Evolutionary conservation across 2,113 vertebrate genomes (phyloP), one percentile per base, ranked within the genome.

Genomic region (Proteles cristata): DNA sequence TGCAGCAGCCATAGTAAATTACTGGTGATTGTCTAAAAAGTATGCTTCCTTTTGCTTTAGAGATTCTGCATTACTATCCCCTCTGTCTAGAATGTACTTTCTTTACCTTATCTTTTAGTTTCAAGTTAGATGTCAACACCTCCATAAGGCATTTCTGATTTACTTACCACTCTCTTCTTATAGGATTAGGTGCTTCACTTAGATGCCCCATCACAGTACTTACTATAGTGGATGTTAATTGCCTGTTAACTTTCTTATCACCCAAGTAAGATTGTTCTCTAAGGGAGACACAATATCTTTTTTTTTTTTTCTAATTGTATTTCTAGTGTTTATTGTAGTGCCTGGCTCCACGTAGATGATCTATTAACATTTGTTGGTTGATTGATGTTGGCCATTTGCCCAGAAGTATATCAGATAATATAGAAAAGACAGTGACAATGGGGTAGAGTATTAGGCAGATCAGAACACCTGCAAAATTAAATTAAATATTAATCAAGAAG

Each of bases 401-500:
- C 63, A 88, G 43, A 90, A 80, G 77, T 3, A 12, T 93, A 10
- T 87, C 17, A 33, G 33, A 31, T 81, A 84, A 58, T 33, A 80
- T 21, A 43, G 21, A 58, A 85, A 90, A 81, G n/a, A 50, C 45
- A 15, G 33, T 79, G 55, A 65, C 76, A 21, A 25, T 58, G 4
- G 12, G 7, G 23, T 80, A 87, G 7, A 26, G 12, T 71, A 39
- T 43, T 48, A 95, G 12, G 16, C 23, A 80, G 14, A 45, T 76
- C 61, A 81, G 15, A 90, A 4, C 8, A 82, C 16, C 33, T 65
- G 9, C 35, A 58, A 71, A 86, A 63, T 45, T 9, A 93, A 94
- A 84, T 83, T 93, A 94, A 85, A 53, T 81, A 84, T 94, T 91
- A 94, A 76, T 88, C 55, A 88, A 50, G 19, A 76, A 4, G 1